Base-by-base conservation (phyloP, 2,113 vertebrate species). In the Cepphus grylle region DNA sequence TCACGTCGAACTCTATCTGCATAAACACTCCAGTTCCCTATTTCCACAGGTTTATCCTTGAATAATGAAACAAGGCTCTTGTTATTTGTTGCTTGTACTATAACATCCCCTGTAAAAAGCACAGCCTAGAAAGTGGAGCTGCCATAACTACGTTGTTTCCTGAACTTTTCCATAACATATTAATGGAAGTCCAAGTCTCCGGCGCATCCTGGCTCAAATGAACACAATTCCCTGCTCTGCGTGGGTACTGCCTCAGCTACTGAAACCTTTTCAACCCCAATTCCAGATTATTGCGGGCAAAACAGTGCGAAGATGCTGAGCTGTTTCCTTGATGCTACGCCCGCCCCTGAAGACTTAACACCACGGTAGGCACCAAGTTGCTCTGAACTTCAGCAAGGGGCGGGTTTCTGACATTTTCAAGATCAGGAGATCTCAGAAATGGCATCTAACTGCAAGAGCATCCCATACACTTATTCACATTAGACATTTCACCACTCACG, bases 391-490 rank as follows among this genome's bases (percentile, higher is more conserved):
- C 58, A 77, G 58, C 22, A 62, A 17, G n/a, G 30, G 52, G 14
- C 11, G 9, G 25, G 20, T 30, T 81, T 84, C 25, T 45, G 5
- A 16, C 0, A 2, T 34, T 63, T 23, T 65, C 50, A 26, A 30
- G 69, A 52, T 3, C 15, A 15, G 42, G 30, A 67, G 45, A 11
- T 22, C 25, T 2, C 53, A 66, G 84, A 52, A 52, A 52, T 20
- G 16, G 16, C 34, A 34, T 6, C 3, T 14, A 36, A 22, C 32
- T n/a, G 30, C 58, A 21, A 12, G 7, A 61, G 2, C n/a, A 47
- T 21, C 70, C 23, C 4, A 3, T 6, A 6, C 26, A 26, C 38
- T 50, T 17, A 6, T 13, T 69, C 2, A 0, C 4, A 17, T 23
- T 11, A 1, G 27, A 30, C 9, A 11, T 29, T 36, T 7, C 26